Conservation (phyloP, 1,140 invertebrate species). For the Adelges cooleyi region DNA sequence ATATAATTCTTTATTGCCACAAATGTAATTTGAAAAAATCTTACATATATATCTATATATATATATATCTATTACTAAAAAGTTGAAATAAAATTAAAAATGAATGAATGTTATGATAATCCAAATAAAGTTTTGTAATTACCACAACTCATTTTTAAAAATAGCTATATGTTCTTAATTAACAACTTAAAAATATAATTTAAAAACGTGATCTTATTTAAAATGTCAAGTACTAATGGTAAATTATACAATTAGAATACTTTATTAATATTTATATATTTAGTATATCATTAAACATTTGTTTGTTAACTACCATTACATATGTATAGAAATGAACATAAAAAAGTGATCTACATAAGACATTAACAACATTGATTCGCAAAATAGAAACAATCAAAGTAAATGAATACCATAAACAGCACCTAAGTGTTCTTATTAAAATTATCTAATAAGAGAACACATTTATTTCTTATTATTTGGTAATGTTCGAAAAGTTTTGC, state of each 20-base stretch:
- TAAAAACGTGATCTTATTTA: conserved; percentile 2
- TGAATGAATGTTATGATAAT: background rate
- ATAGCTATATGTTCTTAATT: background rate
- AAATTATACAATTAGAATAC: background rate
- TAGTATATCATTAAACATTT: background rate
- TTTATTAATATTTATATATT: background rate
- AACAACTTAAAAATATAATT: background rate
- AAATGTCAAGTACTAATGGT: conserved; percentile 1
- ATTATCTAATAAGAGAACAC: background rate
- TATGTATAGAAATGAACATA: background rate
- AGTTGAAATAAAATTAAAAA: conserved; percentile 17
- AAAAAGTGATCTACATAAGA: background rate
- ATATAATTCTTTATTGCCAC: conserved; percentile 27
- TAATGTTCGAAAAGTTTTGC: conserved; percentile 9
- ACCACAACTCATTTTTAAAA: conserved; percentile 6
- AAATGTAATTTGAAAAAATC: conserved; percentile 23
- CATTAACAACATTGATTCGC: no score
- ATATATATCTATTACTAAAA: no score
- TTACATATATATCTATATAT: conserved; percentile 11
- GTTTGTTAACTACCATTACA: background rate
- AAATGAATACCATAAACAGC: background rate
- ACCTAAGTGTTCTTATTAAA: background rate
- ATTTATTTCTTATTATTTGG: conserved; percentile 3
- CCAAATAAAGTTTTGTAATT: conserved; percentile 1
- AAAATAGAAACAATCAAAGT: background rate